phyloP scores from a whole-genome alignment of 2,797 vertebrate genomes.

The Megaceryle alcyon region DNA sequence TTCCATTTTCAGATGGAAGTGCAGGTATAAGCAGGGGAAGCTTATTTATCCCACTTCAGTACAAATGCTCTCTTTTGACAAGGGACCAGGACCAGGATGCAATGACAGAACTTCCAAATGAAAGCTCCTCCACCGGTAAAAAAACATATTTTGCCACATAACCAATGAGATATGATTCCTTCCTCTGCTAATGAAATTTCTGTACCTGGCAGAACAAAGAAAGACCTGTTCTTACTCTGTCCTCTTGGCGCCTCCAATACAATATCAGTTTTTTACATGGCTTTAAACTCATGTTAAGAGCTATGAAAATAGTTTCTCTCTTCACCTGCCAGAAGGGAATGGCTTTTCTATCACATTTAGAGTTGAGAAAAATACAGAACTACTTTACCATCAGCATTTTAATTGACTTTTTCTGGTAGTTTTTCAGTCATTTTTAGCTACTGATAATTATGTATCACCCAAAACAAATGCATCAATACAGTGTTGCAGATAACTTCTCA shows the following conservation, averaged over 20 bases:
- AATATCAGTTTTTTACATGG: background rate
- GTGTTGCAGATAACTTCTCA: background rate
- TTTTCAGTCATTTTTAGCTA: background rate
- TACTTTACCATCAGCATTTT: background rate
- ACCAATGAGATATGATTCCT: background rate
- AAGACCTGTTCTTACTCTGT: background rate
- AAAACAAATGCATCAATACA: background rate
- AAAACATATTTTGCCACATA: background rate
- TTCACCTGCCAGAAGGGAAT: background rate
- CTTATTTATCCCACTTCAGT: background rate
- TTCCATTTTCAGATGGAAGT: background rate
- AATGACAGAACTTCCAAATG: background rate
- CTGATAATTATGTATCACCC: slow-evolving; percentile 7
- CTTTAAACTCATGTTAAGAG: background rate
- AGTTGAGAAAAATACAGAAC: background rate
- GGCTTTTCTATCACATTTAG: background rate
- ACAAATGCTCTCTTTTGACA: background rate
- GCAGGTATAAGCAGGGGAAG: background rate
- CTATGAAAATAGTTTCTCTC: background rate
- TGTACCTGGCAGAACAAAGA: background rate
- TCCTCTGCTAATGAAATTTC: background rate
- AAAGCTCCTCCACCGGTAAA: background rate
- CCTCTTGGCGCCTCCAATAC: background rate
- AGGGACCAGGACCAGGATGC: background rate
- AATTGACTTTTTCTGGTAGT: background rate